Percentiles rank a stretch among this genome's conserved stretches.
These are phyloP conservation scores for Phengaris arion DNA, from an alignment of 2,888 invertebrate genomes.

Conservation along the genomic window DNA sequence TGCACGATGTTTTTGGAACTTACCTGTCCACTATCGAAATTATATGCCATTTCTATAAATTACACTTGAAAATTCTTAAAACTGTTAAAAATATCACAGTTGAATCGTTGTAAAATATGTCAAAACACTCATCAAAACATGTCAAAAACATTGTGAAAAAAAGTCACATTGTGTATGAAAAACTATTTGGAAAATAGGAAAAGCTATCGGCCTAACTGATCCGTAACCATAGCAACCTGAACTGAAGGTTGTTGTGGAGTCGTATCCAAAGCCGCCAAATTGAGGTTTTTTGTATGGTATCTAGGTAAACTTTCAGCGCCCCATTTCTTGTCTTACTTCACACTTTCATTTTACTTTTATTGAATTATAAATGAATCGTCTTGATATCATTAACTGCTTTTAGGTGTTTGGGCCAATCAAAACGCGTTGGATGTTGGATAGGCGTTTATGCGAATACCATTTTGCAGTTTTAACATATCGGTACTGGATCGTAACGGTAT, in stretches of 20 bases:
- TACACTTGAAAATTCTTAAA: constrained; percentile 43
- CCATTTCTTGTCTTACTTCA: no score
- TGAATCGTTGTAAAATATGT: constrained; percentile 38
- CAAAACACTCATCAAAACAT: constrained; percentile 39
- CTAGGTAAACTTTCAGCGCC: neutral
- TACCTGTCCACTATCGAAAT: constrained; percentile 73
- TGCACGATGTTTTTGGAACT: constrained; percentile 39
- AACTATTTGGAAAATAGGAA: constrained; percentile 52
- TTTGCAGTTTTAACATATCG: no score
- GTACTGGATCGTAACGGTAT: no score
- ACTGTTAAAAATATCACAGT: constrained; percentile 51
- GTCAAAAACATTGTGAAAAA: constrained; percentile 45
- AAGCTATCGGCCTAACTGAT: constrained; percentile 68
- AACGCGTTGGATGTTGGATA: no score
- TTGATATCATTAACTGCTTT: no score
- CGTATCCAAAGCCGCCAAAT: neutral
- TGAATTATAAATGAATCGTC: no score
- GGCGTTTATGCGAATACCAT: no score
- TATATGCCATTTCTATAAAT: constrained; percentile 57
- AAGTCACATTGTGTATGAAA: constrained; percentile 43
- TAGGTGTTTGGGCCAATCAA: no score
- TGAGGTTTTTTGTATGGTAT: neutral
- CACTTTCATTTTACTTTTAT: no score
- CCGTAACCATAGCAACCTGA: constrained; percentile 55
- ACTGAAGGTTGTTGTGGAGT: constrained; percentile 4